Evolutionary conservation across 2,797 vertebrate species (phyloP), one percentile per base, ranked within the genome.

Genomic region (Sebastes baramenuke): DNA sequence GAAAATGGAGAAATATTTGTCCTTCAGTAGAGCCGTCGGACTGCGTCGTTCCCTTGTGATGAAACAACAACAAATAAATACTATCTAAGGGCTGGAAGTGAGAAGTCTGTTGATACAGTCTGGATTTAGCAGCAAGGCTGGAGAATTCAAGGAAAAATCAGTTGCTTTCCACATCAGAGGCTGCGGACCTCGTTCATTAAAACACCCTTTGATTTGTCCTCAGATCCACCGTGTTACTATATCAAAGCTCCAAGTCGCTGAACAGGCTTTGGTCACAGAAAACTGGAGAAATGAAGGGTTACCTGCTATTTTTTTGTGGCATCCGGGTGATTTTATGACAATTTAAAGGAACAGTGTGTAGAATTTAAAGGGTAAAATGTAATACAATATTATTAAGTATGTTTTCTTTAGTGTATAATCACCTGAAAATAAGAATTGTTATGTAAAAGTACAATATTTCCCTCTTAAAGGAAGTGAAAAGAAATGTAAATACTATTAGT

Each of bases 181-280:
- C 38, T 7, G 25, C 10, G n/a, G 60, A 72, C 72, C 69, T 79
- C 25, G 14, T 77, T 89, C 72, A 80, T 87, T 80, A 88, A 83
- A 83, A 61, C 14, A 18, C 14, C 11, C 76, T 86, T 84, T 80
- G 85, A 83, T 84, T 84, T 11, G 70, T 65, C 64, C 56, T 75
- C 32, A 52, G 76, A 82, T 77, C 73, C 29, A 11, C 4, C 13
- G 2, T 18, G 74, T 1, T 3, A 36, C 11, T 2, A 42, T 76
- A 84, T 80, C 81, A 86, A 88, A 89, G 87, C 56, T 59, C n/a
- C 30, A 75, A 81, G 49, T 24, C 55, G 56, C 10, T 54, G 64
- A 36, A 20, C 25, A 16, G 9, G 66, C 70, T 80, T 72, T 6
- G 18, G 72, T 77, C 16, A 22, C 49, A 58, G 67, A 13, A 61